Conservation (phyloP, 2,797 vertebrate species). For the Rhadinocentrus ornatus region DNA sequence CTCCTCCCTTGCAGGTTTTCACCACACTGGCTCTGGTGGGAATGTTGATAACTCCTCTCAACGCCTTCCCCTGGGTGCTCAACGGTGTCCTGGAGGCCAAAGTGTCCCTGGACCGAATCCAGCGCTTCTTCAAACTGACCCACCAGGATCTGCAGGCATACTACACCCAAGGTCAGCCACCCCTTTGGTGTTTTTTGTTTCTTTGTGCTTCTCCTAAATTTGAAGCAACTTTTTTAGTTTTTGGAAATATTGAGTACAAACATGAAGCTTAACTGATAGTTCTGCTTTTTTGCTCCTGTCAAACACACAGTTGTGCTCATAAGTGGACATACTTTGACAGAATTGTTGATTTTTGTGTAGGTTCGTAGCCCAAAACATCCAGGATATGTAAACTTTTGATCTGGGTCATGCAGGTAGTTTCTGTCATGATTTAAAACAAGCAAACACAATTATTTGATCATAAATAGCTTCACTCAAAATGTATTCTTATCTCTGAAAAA, state of each 20-base stretch:
- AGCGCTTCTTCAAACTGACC: conserved; percentile 87
- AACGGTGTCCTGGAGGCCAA: conserved; percentile 92
- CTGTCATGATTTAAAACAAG: too few relatives aligned
- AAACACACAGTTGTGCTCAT: background rate
- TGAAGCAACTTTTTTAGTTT: too few relatives aligned
- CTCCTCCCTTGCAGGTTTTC: conserved; percentile 87
- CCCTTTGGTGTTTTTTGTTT: background rate
- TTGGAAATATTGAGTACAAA: background rate
- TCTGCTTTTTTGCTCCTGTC: background rate
- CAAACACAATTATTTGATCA: too few relatives aligned
- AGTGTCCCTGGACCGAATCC: conserved; percentile 94
- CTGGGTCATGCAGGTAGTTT: too few relatives aligned
- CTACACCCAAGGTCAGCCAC: conserved; percentile 85
- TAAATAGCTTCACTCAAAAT: too few relatives aligned
- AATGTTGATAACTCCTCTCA: conserved; percentile 95
- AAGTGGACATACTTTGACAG: background rate
- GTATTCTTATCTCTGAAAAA: too few relatives aligned
- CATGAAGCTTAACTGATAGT: background rate
- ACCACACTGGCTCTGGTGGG: conserved; percentile 92
- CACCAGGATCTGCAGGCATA: conserved; percentile 88
- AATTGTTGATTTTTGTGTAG: background rate
- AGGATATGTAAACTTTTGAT: too few relatives aligned
- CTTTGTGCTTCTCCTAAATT: background rate
- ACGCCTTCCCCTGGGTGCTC: conserved; percentile 95
- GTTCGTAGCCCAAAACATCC: too few relatives aligned